phyloP scores from a whole-genome alignment of 92 coral and sea anemone species.

The Paragorgia papillata region DNA sequence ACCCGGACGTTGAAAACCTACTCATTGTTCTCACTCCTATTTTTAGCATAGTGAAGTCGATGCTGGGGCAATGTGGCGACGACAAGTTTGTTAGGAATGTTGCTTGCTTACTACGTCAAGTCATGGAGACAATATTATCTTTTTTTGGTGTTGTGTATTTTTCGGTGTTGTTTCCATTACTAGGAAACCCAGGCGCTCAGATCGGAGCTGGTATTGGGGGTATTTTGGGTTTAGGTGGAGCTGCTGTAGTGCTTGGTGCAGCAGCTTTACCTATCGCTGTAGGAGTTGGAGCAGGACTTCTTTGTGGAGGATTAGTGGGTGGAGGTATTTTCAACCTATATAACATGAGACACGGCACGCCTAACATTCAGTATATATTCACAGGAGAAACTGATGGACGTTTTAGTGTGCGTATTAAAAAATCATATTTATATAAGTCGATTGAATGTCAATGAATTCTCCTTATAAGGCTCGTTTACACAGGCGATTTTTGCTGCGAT shows the following conservation, averaged over 20 bases:
- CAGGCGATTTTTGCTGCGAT: too few relatives aligned
- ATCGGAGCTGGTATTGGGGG: slow-evolving; percentile 71
- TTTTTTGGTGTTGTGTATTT: slow-evolving; percentile 75
- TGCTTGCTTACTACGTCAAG: slow-evolving; percentile 50
- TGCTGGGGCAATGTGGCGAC: slow-evolving; percentile 32
- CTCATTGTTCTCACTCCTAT: slow-evolving; percentile 48
- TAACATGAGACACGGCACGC: too few relatives aligned
- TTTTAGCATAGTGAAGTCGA: slow-evolving; percentile 34
- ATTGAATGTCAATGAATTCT: too few relatives aligned
- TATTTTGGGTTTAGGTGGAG: slow-evolving; percentile 39
- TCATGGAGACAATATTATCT: slow-evolving; percentile 63
- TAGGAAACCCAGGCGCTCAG: slow-evolving; percentile 63
- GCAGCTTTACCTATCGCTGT: slow-evolving; percentile 49
- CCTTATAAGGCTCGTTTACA: too few relatives aligned
- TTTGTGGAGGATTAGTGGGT: slow-evolving; percentile 67
- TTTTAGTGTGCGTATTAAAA: too few relatives aligned
- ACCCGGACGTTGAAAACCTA: slow-evolving; percentile 60
- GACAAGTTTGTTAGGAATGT: neutral
- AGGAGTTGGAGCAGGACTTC: slow-evolving; percentile 39
- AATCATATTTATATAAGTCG: too few relatives aligned
- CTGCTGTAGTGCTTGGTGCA: neutral
- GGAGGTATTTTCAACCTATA: slow-evolving; percentile 50
- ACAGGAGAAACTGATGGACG: too few relatives aligned
- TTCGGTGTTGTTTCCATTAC: slow-evolving; percentile 61
- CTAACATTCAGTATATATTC: too few relatives aligned